Evolutionary conservation across 1,140 invertebrate genomes (phyloP), one percentile per base, ranked within the genome.

Genomic region (Idris sp.): DNA sequence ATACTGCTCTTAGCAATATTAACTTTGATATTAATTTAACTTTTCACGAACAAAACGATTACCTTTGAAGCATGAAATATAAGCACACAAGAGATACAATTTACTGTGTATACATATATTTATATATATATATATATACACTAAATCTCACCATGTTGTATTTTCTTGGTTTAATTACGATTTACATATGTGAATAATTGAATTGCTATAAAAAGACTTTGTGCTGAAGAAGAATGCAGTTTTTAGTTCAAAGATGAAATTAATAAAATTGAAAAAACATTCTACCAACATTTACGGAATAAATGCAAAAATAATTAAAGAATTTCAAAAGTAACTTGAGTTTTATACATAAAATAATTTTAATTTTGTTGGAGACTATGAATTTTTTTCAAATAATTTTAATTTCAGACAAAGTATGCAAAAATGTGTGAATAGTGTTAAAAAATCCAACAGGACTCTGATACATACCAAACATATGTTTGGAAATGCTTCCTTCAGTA

Each of bases 11-110:
- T 46, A 36, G 48, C 38, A 54, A 46, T 46, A 53, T 22, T 11
- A 46, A 35, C 40, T 36, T 31, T 44, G 30, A 54, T 54, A 65
- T 53, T 65, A 65, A 65, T 65, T 54, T 54, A 54, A 65, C 48
- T 65, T 65, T 65, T 46, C 31, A 36, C 19, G 30, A 13, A 62
- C 59, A 33, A 46, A 54, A 48, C 28, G 40, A 36, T 13, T 13
- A 40, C 41, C 40, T 54, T 54, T 46, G 41, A 38, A 46, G 46
- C 40, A 19, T 31, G 25, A 54, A 65, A 65, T 65, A 22, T 65
- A 44, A 54, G 25, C n/a, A n/a, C n/a, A n/a, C 28, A 46, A 7
- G 10, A 36, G 38, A 43, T 14, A 49, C 26, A 18, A 7, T 44
- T 7, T 15, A 7, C 8, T 28, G n/a, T n/a, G n/a, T n/a, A n/a